A percentile compares a stretch with the other conserved stretches of the same genome.
Evolutionary conservation across 2,113 vertebrate species (phyloP).

Genomic region (Okapia johnstoni): DNA sequence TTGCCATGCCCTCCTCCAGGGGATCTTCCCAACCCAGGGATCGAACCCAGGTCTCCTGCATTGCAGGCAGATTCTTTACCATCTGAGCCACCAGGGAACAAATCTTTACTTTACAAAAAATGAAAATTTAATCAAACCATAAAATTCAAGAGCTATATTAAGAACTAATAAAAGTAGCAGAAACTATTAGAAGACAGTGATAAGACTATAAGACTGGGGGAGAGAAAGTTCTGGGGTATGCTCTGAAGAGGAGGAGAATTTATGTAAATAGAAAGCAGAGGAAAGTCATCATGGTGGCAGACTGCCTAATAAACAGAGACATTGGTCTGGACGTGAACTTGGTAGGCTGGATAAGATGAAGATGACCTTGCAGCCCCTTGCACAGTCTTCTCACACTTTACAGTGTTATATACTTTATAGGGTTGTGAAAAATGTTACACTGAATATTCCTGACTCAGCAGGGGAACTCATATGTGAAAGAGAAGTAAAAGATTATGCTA

Average conservation of each 20-base stretch:
- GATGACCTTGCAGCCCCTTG: rapidly evolving
- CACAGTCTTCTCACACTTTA: neutral
- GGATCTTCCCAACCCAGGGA: neutral
- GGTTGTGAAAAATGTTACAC: neutral
- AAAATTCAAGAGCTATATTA: neutral
- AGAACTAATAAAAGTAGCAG: neutral
- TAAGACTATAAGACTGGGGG: neutral
- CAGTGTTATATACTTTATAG: neutral
- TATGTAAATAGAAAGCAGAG: neutral
- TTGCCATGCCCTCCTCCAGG: neutral
- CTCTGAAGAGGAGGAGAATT: neutral
- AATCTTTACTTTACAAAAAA: neutral
- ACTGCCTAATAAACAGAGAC: neutral
- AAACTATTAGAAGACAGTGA: neutral
- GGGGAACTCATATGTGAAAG: neutral
- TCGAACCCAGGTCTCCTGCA: neutral
- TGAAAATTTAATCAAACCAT: neutral
- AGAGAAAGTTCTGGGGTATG: neutral
- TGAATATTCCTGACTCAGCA: neutral
- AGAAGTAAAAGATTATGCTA: neutral
- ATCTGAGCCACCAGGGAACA: neutral
- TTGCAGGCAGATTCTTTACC: neutral
- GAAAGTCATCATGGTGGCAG: neutral
- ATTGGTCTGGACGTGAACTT: neutral
- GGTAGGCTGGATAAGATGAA: neutral